Base-by-base conservation (phyloP, 2,113 vertebrate genomes). In the Microcebus griseorufus region DNA sequence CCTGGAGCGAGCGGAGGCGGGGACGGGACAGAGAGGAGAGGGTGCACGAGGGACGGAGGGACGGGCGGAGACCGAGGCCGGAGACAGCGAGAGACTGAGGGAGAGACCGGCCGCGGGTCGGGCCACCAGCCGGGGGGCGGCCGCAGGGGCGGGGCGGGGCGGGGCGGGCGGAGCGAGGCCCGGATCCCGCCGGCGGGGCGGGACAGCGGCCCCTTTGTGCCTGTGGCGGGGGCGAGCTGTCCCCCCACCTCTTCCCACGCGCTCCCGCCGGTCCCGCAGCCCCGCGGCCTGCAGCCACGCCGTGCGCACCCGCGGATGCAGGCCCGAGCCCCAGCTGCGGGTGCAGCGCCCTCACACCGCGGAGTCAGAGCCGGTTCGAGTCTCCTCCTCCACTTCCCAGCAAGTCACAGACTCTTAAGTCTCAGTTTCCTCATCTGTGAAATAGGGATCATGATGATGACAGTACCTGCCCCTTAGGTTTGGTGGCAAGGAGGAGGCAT, bases 121-220 rank as follows among this genome's bases (percentile, higher is more conserved):
- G 80, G 82, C 73, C 94, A 3, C 62, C 12, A 12, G 65, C 53
- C 32, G 10, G 11, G 58, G 84, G 81, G 93, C 85, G 64, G 94
- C 82, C 32, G 23, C 86, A 42, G 91, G 83, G 90, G 22, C 73
- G 80, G 95, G 84, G 84, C n/a, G n/a, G n/a, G n/a, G n/a, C 80
- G 20, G 88, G 76, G 55, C 64, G n/a, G 51, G 17, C 27, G 11
- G 53, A 37, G 12, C 45, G 45, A 20, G 20, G 16, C 55, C 94
- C 83, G 27, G 39, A 87, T 16, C 51, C 92, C 84, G 32, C 58
- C 22, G 39, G 39, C 60, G 79, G 64, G 39, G 72, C 42, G 65
- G 60, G 88, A 87, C 93, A 37, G 96, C 83, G 64, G 97, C 95
- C 75, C 51, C 81, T 97, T 96, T 89, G 96, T 37, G 37, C 37